Base-by-base conservation (phyloP, 2,797 vertebrate species). In the Mus spretus region DNA sequence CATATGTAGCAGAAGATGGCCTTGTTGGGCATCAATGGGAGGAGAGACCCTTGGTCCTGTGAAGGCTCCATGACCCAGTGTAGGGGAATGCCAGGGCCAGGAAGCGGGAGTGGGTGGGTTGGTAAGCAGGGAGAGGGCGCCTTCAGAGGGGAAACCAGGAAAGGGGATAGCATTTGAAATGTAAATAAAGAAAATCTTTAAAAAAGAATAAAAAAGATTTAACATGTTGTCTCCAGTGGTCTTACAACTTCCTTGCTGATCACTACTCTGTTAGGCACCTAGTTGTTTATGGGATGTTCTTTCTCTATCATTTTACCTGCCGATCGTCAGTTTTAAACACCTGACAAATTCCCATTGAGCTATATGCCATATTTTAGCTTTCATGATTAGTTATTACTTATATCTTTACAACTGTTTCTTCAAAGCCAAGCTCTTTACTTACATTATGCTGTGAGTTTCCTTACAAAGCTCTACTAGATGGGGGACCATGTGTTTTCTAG, bases 391-490 rank as follows among this genome's bases (percentile, higher is more conserved):
- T 20, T 1, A 47, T 84, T 87, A 17, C 31, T 59, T 93, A 0
- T 34, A 26, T 53, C 28, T 90, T 61, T 61, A 61, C 22, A 61
- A 61, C 75, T 37, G 11, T 2, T 57, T 70, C 47, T 74, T 12
- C 6, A 63, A 88, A 84, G 50, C 28, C 40, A 93, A 72, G 1
- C 1, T 81, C 3, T n/a, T 84, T 89, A 53, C 75, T 26, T 40
- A 28, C 11, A 12, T 92, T 96, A 57, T 8, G 28, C 87, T 50
- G 0, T 74, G 55, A 67, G 74, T 70, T 93, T 40, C 40, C 24
- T 90, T 93, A 88, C 20, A 74, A 55, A 55, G 37, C 14, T 79
- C 80, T 94, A 31, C 55, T 75, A 89, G 92, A 83, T 1, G 15
- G 44, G 47, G 61, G 70, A 93, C 26, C 24, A 79, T n/a, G n/a